Conservation (phyloP, 2,797 vertebrate genomes). For the Gymnothorax reevesii region DNA sequence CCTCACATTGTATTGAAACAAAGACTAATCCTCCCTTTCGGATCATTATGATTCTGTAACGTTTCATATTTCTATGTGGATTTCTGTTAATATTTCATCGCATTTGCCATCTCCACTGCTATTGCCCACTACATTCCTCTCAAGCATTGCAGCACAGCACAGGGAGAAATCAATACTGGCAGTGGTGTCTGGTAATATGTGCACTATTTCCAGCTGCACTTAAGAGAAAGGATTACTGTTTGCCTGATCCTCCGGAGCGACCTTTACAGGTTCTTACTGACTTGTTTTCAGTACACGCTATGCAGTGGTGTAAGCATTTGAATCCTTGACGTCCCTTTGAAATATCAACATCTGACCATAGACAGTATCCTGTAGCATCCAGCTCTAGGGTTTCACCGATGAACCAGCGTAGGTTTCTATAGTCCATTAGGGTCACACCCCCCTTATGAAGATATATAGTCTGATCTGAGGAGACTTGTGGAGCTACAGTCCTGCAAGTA, state of each 20-base stretch:
- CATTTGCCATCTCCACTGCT: constrained; percentile 58
- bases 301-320: not conserved
- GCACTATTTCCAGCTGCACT: not conserved
- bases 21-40: constrained; percentile 2
- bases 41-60: not conserved
- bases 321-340: not conserved
- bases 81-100: not conserved
- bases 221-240: not conserved
- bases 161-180: constrained; percentile 68
- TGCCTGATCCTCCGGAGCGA: not conserved
- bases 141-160: constrained; percentile 58
- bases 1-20: not conserved
- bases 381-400: not conserved
- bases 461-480: not conserved
- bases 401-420: not conserved
- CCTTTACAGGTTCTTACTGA: constrained; percentile 1
- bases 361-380: not conserved
- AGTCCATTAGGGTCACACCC: not conserved
- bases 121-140: constrained; percentile 63
- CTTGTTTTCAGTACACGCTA: not conserved
- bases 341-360: not conserved
- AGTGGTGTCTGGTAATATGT: not conserved
- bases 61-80: not conserved
- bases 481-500: not conserved
- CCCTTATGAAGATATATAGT: not conserved